Conservation (phyloP, 2,113 vertebrate genomes). For the Semnornis frantzii region DNA sequence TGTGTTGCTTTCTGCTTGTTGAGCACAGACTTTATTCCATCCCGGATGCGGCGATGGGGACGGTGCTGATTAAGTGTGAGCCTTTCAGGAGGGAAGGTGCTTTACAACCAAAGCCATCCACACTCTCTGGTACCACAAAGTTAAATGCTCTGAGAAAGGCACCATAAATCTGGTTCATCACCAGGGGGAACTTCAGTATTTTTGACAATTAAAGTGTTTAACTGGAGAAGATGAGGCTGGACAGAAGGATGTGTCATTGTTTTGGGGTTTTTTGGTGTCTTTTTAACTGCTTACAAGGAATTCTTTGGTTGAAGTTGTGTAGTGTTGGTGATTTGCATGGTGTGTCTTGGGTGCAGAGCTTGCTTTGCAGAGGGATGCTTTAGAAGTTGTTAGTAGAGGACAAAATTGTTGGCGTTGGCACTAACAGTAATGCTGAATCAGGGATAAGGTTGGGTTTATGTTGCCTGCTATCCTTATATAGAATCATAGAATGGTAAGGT, state of each 20-base stretch:
- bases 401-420: not conserved
- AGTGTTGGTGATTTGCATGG: accelerated
- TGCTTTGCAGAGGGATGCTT: not conserved
- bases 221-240: not conserved
- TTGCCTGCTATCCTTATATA: not conserved
- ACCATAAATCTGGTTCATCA: not conserved
- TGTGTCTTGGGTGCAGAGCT: not conserved
- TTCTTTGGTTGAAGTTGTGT: not conserved
- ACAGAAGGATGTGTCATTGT: no score
- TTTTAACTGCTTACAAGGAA: not conserved
- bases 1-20: not conserved
- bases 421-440: no score
- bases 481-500: no score
- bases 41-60: not conserved
- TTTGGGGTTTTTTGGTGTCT: no score
- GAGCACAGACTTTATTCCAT: not conserved
- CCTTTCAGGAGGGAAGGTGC: not conserved
- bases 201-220: not conserved
- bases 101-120: not conserved
- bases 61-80: not conserved
- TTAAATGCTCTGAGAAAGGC: not conserved
- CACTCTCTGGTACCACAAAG: not conserved
- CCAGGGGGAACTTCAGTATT: not conserved
- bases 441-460: not conserved
- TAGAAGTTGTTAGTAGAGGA: not conserved